Percentiles rank a stretch among this genome's conserved stretches.
Conservation (phyloP, 1,140 invertebrate species). For the Bombus sylvicola region DNA sequence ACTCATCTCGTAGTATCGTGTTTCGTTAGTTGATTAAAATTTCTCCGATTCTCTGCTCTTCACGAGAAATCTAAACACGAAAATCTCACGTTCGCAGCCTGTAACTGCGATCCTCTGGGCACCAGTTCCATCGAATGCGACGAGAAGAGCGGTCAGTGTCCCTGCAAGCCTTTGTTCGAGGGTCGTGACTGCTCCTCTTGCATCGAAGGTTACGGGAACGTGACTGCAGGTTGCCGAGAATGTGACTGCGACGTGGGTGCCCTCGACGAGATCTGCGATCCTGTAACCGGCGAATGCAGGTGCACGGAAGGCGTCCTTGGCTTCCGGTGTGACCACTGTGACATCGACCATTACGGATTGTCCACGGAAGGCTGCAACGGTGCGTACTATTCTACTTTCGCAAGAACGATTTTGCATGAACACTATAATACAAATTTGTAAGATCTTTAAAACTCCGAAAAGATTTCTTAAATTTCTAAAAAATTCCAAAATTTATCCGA, state of each 20-base stretch:
- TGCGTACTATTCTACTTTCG: constrained; percentile 81
- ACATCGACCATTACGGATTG: constrained; percentile 90
- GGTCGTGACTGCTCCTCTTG: constrained; percentile 79
- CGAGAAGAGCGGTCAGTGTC: constrained; percentile 89
- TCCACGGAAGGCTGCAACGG: constrained; percentile 88
- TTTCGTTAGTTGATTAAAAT: neutral
- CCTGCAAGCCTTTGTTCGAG: constrained; percentile 83
- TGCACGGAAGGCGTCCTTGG: constrained; percentile 88
- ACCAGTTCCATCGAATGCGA: constrained; percentile 89
- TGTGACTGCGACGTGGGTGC: constrained; percentile 90
- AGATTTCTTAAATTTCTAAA: neutral
- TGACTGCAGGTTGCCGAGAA: constrained; percentile 87
- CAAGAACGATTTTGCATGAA: neutral
- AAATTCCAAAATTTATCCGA: neutral
- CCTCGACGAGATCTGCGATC: constrained; percentile 90
- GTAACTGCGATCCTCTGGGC: constrained; percentile 90
- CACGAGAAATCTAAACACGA: neutral
- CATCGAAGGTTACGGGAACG: constrained; percentile 85
- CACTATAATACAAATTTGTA: fast-evolving
- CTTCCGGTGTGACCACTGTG: constrained; percentile 90
- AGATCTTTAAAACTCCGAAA: too few relatives aligned
- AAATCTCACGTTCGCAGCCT: constrained; percentile 83
- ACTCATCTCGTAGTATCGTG: neutral
- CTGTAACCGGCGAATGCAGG: constrained; percentile 87
- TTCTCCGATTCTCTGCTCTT: too few relatives aligned